These are phyloP conservation scores for Heliconius charithonia DNA, from an alignment of 2,888 invertebrate genomes.

Conservation along the genomic window DNA sequence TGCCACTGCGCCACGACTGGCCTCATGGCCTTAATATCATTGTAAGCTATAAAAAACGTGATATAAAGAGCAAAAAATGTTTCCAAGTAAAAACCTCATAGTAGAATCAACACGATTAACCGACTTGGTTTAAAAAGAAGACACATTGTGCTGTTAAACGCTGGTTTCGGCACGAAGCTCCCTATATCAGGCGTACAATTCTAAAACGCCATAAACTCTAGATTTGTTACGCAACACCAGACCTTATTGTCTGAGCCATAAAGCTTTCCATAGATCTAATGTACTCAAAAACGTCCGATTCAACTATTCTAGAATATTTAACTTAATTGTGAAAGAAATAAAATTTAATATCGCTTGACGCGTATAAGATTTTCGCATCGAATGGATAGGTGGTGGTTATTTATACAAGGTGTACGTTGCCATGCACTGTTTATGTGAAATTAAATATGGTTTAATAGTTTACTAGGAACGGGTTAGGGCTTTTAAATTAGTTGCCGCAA, in stretches of 20 bases:
- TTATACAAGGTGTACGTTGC: constrained; percentile 73
- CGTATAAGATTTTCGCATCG: constrained; percentile 56
- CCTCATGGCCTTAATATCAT: constrained; percentile 27
- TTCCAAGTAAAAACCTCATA: constrained; percentile 51
- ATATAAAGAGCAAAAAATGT: constrained; percentile 24
- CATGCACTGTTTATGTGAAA: constrained; percentile 74
- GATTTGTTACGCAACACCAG: constrained; percentile 53
- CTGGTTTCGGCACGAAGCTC: constrained; percentile 80
- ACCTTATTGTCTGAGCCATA: constrained; percentile 53
- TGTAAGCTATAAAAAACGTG: constrained; percentile 14
- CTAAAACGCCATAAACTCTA: constrained; percentile 60
- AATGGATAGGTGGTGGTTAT: constrained; percentile 65
- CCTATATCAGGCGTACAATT: constrained; percentile 68
- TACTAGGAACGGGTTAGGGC: constrained; percentile 69
- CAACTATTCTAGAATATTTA: constrained; percentile 58
- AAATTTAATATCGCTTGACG: constrained; percentile 61
- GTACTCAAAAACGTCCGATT: constrained; percentile 45
- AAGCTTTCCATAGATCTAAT: constrained; percentile 52
- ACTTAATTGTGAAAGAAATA: constrained; percentile 57
- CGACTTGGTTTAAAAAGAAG: constrained; percentile 73
- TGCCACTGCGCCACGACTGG: no score
- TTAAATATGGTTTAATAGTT: constrained; percentile 80
- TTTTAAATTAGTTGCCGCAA: constrained; percentile 62
- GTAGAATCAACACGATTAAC: constrained; percentile 66
- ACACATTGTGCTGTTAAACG: constrained; percentile 76